These are phyloP conservation scores for Scotopteryx bipunctaria DNA, from an alignment of 2,888 invertebrate genomes.

Conservation along the genomic window DNA sequence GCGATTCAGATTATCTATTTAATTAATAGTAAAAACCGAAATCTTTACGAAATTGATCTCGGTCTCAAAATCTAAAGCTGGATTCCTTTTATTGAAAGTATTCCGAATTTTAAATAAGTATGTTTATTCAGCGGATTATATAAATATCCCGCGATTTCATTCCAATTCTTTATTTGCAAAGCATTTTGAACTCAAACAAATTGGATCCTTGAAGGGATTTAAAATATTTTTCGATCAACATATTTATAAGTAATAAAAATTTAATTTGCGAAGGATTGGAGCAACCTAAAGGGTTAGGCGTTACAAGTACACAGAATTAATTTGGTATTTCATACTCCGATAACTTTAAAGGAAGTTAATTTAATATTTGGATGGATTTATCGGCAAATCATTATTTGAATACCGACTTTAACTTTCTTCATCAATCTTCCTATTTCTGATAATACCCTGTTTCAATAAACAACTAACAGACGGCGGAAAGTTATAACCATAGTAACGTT, in stretches of 20 bases:
- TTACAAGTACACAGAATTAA: slow-evolving; percentile 31
- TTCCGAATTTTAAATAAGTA: slow-evolving; percentile 14
- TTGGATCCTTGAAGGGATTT: slow-evolving; percentile 28
- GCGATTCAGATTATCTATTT: too few relatives aligned
- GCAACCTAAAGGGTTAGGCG: slow-evolving; percentile 28
- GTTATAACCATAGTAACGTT: too few relatives aligned
- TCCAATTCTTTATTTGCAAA: slow-evolving; percentile 26
- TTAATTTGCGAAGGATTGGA: slow-evolving; percentile 32
- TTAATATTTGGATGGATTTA: slow-evolving; percentile 26
- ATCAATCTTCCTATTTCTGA: not conserved
- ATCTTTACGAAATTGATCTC: not conserved
- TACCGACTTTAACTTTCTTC: not conserved
- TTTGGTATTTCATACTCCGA: slow-evolving; percentile 33
- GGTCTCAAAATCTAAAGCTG: not conserved
- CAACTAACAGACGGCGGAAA: too few relatives aligned
- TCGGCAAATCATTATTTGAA: slow-evolving; percentile 22
- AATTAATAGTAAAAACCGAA: not conserved
- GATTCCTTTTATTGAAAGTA: slow-evolving; percentile 3
- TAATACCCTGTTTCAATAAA: too few relatives aligned
- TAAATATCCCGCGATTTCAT: slow-evolving; percentile 17
- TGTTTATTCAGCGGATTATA: slow-evolving; percentile 15
- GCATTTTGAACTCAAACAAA: slow-evolving; percentile 28
- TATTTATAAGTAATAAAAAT: slow-evolving; percentile 28
- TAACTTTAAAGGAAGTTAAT: slow-evolving; percentile 28
- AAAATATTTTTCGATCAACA: slow-evolving; percentile 29